Base-by-base conservation (phyloP, 2,888 invertebrate species). In the Lumbricus terrestris region DNA sequence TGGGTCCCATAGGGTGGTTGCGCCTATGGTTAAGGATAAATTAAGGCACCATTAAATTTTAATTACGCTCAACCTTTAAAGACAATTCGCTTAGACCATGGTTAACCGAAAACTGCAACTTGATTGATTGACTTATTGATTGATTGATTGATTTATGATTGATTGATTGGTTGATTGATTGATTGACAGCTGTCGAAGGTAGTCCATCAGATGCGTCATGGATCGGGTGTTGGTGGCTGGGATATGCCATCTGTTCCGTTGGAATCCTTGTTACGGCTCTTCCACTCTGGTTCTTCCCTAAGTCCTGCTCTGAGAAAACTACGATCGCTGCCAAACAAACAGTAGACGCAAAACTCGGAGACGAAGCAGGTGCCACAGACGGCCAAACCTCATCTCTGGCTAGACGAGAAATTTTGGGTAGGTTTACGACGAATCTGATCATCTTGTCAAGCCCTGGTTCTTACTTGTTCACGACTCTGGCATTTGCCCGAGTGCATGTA, bases 151-250 rank as follows among this genome's bases (percentile, higher is more conserved):
- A 2, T 15, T n/a, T n/a, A n/a, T 8, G 47, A 47, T 47, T 23
- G 47, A 47, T 47, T 47, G 33, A 69, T 35, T 42, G 89, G 16
- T 33, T 33, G 37, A 54, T 38, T 82, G n/a, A 82, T 37, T 69
- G 69, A n/a, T 69, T 69, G 29, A 13, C 90, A 91, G 91, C 40
- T 34, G 82, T 35, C 15, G 35, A 33, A 33, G 54, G 83, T 15
- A 88, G 82, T 82, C 90, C 90, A 29, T 54, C 42, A n/a, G 91
- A 91, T 89, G 90, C 91, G 18, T 42, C 88, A 8, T 92, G 90
- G 89, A 91, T 92, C 20, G 92, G 92, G 16, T 83, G 89, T 37
- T 92, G 92, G 92, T 92, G 92, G 92, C 88, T 91, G 34, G 92
- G 92, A 29, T 92, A 91, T 88, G 38, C 91, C 42, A 90, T 91